Evolutionary conservation across 1,140 invertebrate species (phyloP).

Genomic region (Phenacoccus solenopsis): DNA sequence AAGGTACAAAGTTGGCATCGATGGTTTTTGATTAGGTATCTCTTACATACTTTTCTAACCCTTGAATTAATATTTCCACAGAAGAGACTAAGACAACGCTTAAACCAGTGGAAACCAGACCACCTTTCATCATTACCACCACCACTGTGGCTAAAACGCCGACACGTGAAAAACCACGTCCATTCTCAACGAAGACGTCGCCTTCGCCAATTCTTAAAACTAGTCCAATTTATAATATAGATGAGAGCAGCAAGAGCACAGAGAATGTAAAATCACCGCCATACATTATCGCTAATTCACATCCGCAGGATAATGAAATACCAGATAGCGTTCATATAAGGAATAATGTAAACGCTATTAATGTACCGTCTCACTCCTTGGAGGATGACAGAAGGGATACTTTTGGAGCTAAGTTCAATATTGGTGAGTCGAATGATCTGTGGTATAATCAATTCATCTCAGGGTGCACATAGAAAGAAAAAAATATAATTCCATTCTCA

Average conservation of each 20-base stretch:
- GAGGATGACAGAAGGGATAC: slow-evolving; percentile 46
- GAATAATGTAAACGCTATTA: slow-evolving; percentile 38
- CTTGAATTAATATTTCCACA: no score
- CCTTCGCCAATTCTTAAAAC: slow-evolving; percentile 25
- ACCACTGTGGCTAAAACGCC: slow-evolving; percentile 22
- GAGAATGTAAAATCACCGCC: neutral
- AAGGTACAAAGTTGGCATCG: slow-evolving; percentile 38
- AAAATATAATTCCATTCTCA: neutral
- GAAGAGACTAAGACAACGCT: slow-evolving; percentile 27
- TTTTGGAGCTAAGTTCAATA: slow-evolving; percentile 60
- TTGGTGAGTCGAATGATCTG: slow-evolving; percentile 40
- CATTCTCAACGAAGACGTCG: slow-evolving; percentile 26
- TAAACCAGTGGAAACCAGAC: slow-evolving; percentile 32
- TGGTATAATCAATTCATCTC: no score
- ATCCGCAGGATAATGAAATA: slow-evolving; percentile 44
- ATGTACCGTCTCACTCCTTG: slow-evolving; percentile 48
- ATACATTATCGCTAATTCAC: slow-evolving; percentile 40
- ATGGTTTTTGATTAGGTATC: no score
- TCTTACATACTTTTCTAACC: no score
- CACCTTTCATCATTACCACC: slow-evolving; percentile 25
- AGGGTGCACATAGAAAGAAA: no score
- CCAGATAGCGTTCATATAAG: slow-evolving; percentile 40
- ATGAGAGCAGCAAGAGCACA: neutral
- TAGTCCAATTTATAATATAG: slow-evolving; percentile 15
- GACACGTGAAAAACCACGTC: slow-evolving; percentile 27